Conservation (phyloP, 2,888 invertebrate genomes). For the Eurytoma adleriae region DNA sequence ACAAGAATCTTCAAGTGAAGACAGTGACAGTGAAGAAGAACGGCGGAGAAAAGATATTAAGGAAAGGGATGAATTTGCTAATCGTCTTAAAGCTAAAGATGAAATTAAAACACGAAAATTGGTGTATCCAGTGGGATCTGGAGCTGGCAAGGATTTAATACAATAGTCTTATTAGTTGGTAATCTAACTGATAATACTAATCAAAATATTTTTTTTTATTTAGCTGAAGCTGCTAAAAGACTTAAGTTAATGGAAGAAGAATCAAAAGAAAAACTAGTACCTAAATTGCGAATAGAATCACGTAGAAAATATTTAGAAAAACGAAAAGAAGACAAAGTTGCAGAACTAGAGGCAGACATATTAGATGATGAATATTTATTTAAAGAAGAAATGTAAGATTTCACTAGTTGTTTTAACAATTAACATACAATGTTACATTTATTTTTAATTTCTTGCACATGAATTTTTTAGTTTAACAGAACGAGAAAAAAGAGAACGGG, state of each 20-base stretch:
- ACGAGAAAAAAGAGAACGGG: conserved; percentile 88
- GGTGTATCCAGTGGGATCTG: conserved; percentile 71
- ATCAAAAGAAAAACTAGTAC: conserved; percentile 90
- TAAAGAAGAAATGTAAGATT: conserved; percentile 85
- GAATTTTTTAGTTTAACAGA: conserved; percentile 85
- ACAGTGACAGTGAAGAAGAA: conserved; percentile 87
- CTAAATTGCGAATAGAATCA: conserved; percentile 92
- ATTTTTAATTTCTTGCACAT: background rate
- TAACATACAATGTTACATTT: conserved; percentile 31
- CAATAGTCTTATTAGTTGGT: background rate
- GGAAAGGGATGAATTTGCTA: conserved; percentile 96
- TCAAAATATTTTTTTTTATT: background rate
- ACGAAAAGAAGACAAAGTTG: conserved; percentile 96
- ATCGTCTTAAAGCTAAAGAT: conserved; percentile 91
- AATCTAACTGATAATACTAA: background rate
- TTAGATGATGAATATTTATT: conserved; percentile 97
- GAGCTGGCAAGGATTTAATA: conserved; percentile 65
- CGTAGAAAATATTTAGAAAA: conserved; percentile 96
- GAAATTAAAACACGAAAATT: conserved; percentile 91
- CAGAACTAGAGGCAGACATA: conserved; percentile 96
- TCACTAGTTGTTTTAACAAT: background rate
- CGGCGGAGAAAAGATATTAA: conserved; percentile 88
- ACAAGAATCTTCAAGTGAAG: conserved; percentile 78
- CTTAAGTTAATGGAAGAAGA: conserved; percentile 89
- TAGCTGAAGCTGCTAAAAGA: conserved; percentile 90